Evolutionary conservation across 2,888 invertebrate genomes (phyloP).

Genomic region (Pandemis cinnamomeana): DNA sequence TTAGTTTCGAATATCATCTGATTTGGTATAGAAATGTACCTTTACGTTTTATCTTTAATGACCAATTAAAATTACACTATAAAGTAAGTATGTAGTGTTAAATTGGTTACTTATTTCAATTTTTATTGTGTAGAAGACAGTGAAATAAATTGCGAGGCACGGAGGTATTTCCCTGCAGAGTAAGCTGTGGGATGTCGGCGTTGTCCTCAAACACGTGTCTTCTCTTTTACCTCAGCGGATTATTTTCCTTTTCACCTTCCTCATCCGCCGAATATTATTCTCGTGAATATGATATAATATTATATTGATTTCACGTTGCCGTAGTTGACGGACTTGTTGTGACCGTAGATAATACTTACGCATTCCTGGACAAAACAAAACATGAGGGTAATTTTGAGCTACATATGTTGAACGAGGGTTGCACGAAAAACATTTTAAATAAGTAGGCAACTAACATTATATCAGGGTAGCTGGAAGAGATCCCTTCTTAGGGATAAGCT

Average conservation of each 20-base stretch:
- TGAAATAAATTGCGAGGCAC: conserved; percentile 27
- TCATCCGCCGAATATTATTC: conserved; percentile 7
- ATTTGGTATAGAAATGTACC: no score
- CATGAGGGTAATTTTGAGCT: neutral
- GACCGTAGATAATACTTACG: neutral
- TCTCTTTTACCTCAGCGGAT: conserved; percentile 6
- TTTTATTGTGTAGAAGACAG: conserved; percentile 25
- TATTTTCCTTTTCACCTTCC: conserved; percentile 21
- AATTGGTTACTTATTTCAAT: conserved; percentile 2
- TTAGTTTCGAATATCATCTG: no score
- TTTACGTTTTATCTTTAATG: neutral
- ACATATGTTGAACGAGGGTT: neutral
- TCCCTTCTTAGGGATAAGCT: no score
- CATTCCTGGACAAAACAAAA: neutral
- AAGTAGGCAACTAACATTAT: neutral
- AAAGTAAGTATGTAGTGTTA: conserved; percentile 1
- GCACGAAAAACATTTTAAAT: neutral
- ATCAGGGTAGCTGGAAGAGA: no score
- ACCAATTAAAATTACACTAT: neutral
- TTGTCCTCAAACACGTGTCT: conserved; percentile 28
- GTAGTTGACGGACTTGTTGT: neutral
- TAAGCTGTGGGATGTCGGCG: conserved; percentile 17
- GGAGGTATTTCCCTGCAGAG: conserved; percentile 36
- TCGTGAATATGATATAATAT: conserved; percentile 2
- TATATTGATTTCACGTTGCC: neutral